Conservation (phyloP, 2,797 vertebrate species). For the Schizothorax lantsangensis region DNA sequence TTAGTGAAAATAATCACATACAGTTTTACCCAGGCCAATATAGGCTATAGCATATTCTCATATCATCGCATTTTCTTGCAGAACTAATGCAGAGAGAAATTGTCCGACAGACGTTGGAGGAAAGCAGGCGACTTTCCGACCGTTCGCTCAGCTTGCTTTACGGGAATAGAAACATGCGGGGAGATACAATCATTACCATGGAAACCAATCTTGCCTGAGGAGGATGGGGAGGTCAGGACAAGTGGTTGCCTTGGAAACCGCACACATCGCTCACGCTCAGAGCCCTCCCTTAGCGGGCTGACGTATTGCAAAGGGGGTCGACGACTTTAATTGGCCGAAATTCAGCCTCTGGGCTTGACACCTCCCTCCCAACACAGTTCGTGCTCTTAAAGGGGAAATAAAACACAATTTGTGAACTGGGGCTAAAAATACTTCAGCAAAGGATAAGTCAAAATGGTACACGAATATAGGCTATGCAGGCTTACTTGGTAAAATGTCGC, state of each 20-base stretch:
- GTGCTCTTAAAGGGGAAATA: constrained; percentile 69
- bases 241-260: constrained; percentile 71
- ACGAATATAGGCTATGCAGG: neutral
- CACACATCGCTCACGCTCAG: constrained; percentile 63
- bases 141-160: constrained; percentile 65
- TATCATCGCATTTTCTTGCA: neutral
- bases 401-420: constrained; percentile 46
- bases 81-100: constrained; percentile 25
- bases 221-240: constrained; percentile 68
- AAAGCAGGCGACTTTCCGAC: constrained; percentile 64
- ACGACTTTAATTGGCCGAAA: constrained; percentile 69
- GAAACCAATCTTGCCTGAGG: constrained; percentile 66
- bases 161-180: constrained; percentile 64
- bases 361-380: constrained; percentile 59
- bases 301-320: constrained; percentile 58
- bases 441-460: neutral
- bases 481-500: neutral
- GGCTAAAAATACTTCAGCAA: constrained; percentile 39
- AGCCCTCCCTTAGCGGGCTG: constrained; percentile 58
- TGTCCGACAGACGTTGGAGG: constrained; percentile 51
- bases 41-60: neutral
- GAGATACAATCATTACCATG: constrained; percentile 67
- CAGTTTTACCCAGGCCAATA: neutral
- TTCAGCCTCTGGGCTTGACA: constrained; percentile 63
- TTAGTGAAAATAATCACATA: neutral